A percentile compares a stretch with the other conserved stretches of the same genome.
phyloP scores from a whole-genome alignment of 2,888 invertebrate genomes.

The Agrilus cyanescens region DNA sequence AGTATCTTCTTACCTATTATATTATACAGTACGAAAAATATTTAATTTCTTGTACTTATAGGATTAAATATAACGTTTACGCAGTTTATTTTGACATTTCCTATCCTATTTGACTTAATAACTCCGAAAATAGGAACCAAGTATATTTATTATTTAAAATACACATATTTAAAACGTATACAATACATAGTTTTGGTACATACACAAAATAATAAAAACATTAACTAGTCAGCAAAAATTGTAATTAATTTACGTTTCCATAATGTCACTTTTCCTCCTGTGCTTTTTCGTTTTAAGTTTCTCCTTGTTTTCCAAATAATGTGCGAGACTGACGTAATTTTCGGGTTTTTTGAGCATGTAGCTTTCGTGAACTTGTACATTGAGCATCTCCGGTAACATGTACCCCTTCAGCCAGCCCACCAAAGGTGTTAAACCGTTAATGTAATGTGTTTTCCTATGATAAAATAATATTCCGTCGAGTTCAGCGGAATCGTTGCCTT shows the following conservation, averaged over 20 bases:
- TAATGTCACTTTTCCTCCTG: slow-evolving; percentile 7
- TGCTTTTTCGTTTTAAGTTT: slow-evolving; percentile 22
- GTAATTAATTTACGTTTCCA: not conserved
- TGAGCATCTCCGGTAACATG: slow-evolving; percentile 74
- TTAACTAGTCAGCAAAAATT: too few species aligned
- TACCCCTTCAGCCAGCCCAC: slow-evolving; percentile 86
- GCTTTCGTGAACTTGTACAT: slow-evolving; percentile 34
- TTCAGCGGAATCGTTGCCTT: slow-evolving; percentile 33
- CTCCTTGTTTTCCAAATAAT: slow-evolving; percentile 39
- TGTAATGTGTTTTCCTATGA: slow-evolving; percentile 70
- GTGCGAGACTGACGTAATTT: slow-evolving; percentile 39
- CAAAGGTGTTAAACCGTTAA: slow-evolving; percentile 65
- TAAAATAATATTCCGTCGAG: slow-evolving; percentile 88
- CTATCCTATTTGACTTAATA: too few species aligned
- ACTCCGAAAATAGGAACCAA: too few species aligned
- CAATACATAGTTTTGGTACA: too few species aligned
- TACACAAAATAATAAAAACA: too few species aligned
- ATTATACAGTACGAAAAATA: not conserved
- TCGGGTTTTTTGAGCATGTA: slow-evolving; percentile 38
- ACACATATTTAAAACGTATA: too few species aligned
- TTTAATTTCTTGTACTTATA: not conserved
- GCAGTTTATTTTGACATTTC: too few species aligned
- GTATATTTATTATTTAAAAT: too few species aligned
- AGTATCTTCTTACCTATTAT: not conserved
- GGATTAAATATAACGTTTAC: not conserved